Percentiles rank a stretch among this genome's conserved stretches.
Conservation (phyloP, 2,797 vertebrate genomes). For the Semotilus atromaculatus region DNA sequence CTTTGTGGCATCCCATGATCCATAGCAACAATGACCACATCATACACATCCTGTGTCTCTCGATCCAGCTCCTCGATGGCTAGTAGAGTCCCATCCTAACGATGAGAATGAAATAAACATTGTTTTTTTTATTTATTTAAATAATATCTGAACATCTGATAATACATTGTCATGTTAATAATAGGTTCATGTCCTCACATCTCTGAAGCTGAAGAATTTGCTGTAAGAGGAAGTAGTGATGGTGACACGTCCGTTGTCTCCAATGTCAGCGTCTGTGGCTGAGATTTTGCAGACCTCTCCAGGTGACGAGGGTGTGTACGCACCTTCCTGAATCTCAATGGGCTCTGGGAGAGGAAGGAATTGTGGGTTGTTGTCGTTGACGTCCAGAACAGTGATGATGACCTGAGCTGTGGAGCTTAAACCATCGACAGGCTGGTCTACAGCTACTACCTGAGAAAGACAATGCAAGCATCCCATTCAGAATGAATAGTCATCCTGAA, state of each 20-base stretch:
- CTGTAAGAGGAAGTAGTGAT: constrained; percentile 63
- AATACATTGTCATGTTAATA: too few species aligned
- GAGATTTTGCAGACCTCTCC: constrained; percentile 60
- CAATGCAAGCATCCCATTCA: neutral
- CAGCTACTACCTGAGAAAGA: constrained; percentile 74
- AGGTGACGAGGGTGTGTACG: constrained; percentile 59
- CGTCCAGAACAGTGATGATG: constrained; percentile 77
- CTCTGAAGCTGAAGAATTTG: constrained; percentile 69
- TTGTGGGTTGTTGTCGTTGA: constrained; percentile 84
- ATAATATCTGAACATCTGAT: too few species aligned
- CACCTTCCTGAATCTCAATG: constrained; percentile 69
- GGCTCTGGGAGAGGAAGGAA: constrained; percentile 71
- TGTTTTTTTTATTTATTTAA: too few species aligned
- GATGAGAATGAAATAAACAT: too few species aligned
- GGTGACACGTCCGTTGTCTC: constrained; percentile 72
- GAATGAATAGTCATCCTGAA: neutral
- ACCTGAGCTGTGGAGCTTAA: constrained; percentile 76
- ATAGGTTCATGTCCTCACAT: constrained; percentile 69
- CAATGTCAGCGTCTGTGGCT: constrained; percentile 75
- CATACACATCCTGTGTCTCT: constrained; percentile 73
- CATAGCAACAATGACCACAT: constrained; percentile 72
- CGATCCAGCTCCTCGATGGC: constrained; percentile 74
- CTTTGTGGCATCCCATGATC: constrained; percentile 76
- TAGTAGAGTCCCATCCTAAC: constrained; percentile 75
- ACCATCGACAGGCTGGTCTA: constrained; percentile 70